A percentile compares a stretch with the other conserved stretches of the same genome.
These are phyloP conservation scores for Sinosuthora webbiana DNA, from an alignment of 2,113 vertebrate species.

Conservation along the genomic window DNA sequence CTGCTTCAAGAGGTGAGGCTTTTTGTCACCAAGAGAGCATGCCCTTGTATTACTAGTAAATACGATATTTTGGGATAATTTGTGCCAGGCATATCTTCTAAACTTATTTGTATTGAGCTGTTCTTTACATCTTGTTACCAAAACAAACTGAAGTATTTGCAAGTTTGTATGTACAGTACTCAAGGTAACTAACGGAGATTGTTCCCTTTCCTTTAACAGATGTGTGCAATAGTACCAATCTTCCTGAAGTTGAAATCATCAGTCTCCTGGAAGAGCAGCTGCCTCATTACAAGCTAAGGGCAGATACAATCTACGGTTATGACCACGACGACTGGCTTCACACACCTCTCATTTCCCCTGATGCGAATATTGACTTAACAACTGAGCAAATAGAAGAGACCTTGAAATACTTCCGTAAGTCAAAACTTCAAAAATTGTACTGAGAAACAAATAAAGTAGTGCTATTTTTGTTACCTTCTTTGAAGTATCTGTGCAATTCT, in stretches of 20 bases:
- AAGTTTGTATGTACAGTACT: background rate
- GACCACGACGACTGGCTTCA: conserved; percentile 98
- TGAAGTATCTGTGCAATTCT: background rate
- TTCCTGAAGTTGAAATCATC: conserved; percentile 99
- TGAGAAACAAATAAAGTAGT: background rate
- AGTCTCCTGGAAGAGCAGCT: conserved; percentile 97
- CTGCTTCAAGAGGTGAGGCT: background rate
- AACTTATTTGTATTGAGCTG: background rate
- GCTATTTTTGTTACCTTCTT: background rate
- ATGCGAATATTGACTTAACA: conserved; percentile 87
- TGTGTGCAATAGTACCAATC: conserved; percentile 97
- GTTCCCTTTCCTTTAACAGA: conserved; percentile 71
- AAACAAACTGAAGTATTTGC: background rate
- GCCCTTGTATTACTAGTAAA: background rate
- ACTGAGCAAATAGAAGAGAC: conserved; percentile 97
- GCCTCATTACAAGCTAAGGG: conserved; percentile 95
- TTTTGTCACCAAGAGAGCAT: background rate
- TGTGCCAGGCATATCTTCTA: background rate
- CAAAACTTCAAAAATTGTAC: background rate
- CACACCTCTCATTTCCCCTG: conserved; percentile 90
- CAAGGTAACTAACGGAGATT: background rate
- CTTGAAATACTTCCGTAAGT: conserved; percentile 98
- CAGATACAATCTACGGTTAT: conserved; percentile 95
- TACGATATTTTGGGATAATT: background rate
- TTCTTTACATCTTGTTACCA: background rate